Evolutionary conservation across 2,113 vertebrate species (phyloP).

Genomic region (Mus pahari): DNA sequence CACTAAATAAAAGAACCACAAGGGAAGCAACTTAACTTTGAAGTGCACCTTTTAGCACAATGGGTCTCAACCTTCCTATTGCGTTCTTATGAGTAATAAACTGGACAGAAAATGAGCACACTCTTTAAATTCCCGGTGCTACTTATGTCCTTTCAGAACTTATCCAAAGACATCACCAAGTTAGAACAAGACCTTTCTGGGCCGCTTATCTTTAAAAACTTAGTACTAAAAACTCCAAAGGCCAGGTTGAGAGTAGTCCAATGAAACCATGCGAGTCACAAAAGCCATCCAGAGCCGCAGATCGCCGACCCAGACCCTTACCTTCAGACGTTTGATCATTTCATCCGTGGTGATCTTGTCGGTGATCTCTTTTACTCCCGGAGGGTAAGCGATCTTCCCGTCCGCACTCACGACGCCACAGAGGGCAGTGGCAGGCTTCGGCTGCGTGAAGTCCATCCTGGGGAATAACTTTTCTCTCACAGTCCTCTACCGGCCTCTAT

Average conservation of each 20-base stretch:
- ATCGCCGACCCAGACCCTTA: conserved; percentile 80
- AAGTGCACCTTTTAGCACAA: no score
- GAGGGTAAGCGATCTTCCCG: conserved; percentile 96
- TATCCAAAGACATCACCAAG: background rate
- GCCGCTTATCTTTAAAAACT: background rate
- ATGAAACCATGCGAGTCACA: background rate
- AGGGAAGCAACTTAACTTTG: background rate
- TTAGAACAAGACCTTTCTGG: background rate
- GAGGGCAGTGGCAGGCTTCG: conserved; percentile 88
- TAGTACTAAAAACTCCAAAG: background rate
- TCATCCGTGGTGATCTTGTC: conserved; percentile 99
- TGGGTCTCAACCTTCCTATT: no score
- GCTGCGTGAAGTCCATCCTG: conserved; percentile 98
- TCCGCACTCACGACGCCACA: conserved; percentile 85
- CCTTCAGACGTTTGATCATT: conserved; percentile 98
- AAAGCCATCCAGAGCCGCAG: background rate
- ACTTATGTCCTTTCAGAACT: background rate
- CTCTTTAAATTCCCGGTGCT: background rate
- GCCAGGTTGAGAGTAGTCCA: background rate
- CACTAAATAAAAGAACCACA: background rate
- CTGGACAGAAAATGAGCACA: background rate
- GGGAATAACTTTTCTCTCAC: conserved; percentile 89
- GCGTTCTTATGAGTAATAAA: background rate
- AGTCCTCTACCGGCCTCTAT: conserved; percentile 99
- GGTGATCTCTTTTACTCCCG: conserved; percentile 98